phyloP scores from a whole-genome alignment of 2,888 invertebrate genomes.

The Scaptomyza caliginosa region DNA sequence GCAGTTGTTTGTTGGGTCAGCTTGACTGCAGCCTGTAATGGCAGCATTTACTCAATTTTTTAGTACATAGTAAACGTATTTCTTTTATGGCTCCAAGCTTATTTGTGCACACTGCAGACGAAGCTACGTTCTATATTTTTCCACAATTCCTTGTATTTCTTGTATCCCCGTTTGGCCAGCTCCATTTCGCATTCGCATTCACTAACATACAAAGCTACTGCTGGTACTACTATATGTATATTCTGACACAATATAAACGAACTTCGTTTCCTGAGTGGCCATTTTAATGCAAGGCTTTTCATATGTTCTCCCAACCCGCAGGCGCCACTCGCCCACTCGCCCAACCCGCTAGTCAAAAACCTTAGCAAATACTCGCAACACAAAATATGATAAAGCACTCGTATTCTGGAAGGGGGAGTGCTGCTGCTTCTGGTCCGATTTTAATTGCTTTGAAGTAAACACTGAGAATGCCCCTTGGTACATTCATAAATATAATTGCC shows the following conservation, averaged over 20 bases:
- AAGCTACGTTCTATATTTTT: conserved; percentile 52
- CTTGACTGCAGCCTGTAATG: conserved; percentile 71
- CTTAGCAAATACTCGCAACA: conserved; percentile 67
- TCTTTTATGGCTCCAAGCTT: conserved; percentile 71
- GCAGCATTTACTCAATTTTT: conserved; percentile 78
- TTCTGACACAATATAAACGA: conserved; percentile 79
- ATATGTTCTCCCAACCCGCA: conserved; percentile 34
- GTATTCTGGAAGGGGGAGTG: conserved; percentile 29
- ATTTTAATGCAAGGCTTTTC: conserved; percentile 76
- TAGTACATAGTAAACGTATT: conserved; percentile 78
- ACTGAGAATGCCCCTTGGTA: conserved; percentile 64
- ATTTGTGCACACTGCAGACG: conserved; percentile 67
- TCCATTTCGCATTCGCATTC: conserved; percentile 40
- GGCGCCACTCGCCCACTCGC: background rate
- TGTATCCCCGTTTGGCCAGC: background rate
- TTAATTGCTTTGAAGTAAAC: conserved; percentile 78
- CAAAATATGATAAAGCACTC: conserved; percentile 75
- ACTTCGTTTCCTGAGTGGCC: conserved; percentile 79
- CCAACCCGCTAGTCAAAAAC: conserved; percentile 35
- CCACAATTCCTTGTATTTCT: background rate
- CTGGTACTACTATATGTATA: conserved; percentile 33
- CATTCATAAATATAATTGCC: conserved; percentile 78
- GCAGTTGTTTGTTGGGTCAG: background rate
- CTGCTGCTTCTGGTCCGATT: conserved; percentile 51
- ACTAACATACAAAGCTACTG: conserved; percentile 59